Evolutionary conservation across 1,140 invertebrate species (phyloP).

Genomic region (Parapsyche elsis): DNA sequence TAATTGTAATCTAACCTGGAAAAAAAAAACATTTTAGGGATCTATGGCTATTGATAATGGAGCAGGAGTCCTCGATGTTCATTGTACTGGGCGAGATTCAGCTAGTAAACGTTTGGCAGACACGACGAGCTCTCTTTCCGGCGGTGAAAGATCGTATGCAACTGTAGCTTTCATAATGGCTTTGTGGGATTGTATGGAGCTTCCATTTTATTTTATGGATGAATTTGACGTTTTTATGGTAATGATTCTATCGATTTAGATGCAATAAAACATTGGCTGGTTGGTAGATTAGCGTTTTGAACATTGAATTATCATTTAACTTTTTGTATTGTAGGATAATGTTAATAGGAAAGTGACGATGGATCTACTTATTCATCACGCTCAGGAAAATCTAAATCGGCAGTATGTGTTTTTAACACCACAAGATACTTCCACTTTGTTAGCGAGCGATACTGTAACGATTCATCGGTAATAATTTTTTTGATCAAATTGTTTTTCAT

Average conservation of each 20-base stretch:
- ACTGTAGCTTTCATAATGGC: conserved; percentile 95
- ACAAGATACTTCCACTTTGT: conserved; percentile 73
- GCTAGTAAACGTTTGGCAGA: conserved; percentile 60
- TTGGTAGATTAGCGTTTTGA: too few species aligned
- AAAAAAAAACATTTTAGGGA: too few species aligned
- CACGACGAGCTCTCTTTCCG: conserved; percentile 80
- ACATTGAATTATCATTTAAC: conserved; percentile 46
- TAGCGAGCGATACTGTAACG: conserved; percentile 65
- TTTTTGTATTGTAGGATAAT: conserved; percentile 80
- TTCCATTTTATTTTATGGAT: conserved; percentile 95
- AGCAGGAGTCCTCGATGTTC: conserved; percentile 69
- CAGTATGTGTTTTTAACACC: conserved; percentile 85
- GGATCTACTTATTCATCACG: conserved; percentile 75
- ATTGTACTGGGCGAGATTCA: conserved; percentile 69
- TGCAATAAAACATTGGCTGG: too few species aligned
- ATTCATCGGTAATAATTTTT: conserved; percentile 65
- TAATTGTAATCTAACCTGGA: not conserved
- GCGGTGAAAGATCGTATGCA: conserved; percentile 95
- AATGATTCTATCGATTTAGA: conserved; percentile 54
- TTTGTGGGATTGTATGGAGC: conserved; percentile 90
- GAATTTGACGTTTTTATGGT: conserved; percentile 99
- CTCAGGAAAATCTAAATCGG: conserved; percentile 68
- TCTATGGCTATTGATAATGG: conserved; percentile 72
- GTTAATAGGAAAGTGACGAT: conserved; percentile 77
- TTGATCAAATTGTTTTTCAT: not conserved